phyloP scores from a whole-genome alignment of 2,113 vertebrate genomes.

The Amblyornis subalaris region DNA sequence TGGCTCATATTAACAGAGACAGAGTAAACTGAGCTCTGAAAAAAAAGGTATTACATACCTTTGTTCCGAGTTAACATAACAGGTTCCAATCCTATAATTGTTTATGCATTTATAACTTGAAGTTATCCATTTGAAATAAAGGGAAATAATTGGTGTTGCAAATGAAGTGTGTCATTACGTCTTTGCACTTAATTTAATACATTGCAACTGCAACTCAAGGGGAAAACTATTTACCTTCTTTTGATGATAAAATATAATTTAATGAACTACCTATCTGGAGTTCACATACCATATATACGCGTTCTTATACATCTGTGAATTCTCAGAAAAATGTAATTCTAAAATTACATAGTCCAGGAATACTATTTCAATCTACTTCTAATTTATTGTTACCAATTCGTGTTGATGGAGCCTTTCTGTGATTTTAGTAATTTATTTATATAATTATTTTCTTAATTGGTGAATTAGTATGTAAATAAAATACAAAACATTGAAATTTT shows the following conservation, averaged over 20 bases:
- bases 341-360: background rate
- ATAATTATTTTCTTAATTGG: background rate
- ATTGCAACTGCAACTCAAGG: background rate
- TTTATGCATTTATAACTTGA: background rate
- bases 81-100: background rate
- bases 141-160: background rate
- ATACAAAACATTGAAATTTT: background rate
- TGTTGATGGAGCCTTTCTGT: background rate
- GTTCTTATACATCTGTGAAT: background rate
- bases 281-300: background rate
- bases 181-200: background rate
- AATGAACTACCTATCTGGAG: background rate
- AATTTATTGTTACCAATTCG: background rate
- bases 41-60: background rate
- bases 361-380: background rate
- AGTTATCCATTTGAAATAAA: background rate
- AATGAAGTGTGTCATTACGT: background rate
- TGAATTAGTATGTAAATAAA: background rate
- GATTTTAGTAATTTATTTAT: background rate
- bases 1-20: background rate
- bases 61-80: background rate
- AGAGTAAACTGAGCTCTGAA: background rate
- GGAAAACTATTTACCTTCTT: background rate
- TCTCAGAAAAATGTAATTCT: background rate
- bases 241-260: background rate